Conservation (phyloP, 2,113 vertebrate genomes). For the Caloenas nicobarica region DNA sequence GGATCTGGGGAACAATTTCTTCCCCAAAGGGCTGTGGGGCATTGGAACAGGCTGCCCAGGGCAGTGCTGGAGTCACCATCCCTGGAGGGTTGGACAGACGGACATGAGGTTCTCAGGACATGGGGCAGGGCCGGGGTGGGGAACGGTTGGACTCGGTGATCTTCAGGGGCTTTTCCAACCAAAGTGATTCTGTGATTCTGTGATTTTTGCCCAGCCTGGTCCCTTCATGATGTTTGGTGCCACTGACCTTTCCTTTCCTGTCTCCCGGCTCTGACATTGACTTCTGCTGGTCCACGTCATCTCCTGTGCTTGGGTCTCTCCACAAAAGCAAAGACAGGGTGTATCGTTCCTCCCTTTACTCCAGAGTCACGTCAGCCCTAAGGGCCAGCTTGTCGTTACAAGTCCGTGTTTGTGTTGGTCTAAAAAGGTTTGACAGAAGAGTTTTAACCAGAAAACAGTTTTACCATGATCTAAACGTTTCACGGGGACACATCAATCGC, state of each 20-base stretch:
- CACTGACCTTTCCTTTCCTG: background rate
- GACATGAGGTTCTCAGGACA: no score
- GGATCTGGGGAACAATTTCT: no score
- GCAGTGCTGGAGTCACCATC: no score
- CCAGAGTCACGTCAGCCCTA: background rate
- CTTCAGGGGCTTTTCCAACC: no score
- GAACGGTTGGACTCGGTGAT: no score
- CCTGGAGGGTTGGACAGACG: no score
- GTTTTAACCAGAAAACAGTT: background rate
- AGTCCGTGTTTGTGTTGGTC: background rate
- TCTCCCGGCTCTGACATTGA: background rate
- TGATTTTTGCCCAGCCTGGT: background rate
- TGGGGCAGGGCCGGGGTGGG: no score
- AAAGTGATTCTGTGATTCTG: no score
- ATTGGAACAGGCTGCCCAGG: no score
- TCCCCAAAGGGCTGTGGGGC: no score
- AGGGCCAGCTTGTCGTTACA: background rate
- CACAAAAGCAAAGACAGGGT: background rate
- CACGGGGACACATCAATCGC: fast-evolving
- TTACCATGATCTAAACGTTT: background rate
- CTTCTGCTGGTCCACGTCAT: no score
- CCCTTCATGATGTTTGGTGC: background rate
- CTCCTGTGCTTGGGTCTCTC: background rate
- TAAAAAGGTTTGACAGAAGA: background rate
- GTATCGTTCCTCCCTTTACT: fast-evolving